Base-by-base conservation (phyloP, 2,113 vertebrate species). In the Oxygymnocypris stewartii region DNA sequence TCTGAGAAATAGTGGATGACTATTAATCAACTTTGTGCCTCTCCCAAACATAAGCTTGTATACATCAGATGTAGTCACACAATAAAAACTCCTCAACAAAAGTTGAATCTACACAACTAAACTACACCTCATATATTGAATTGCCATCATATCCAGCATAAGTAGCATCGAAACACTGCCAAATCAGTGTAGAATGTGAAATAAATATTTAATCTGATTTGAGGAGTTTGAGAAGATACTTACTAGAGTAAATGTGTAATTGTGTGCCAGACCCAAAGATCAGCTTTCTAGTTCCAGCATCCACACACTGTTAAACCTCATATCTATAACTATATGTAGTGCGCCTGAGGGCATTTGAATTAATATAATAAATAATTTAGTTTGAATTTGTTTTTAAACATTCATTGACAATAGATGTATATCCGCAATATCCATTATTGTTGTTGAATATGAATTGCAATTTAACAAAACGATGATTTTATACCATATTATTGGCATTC, bases 11-110 rank as follows among this genome's bases (percentile, higher is more conserved):
- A 57, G 16, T 13, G 9, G 28, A 37, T 57, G 9, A 23, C 11
- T 11, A 75, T 28, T 18, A n/a, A 18, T 54, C 11, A 90, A 40
- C 74, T 57, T 31, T 1, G 71, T 90, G 65, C 88, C 87, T 82
- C 9, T 35, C 61, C 84, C 71, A 87, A 91, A 93, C 76, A 89
- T 76, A 42, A 85, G 9, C 63, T 63, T 83, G 0, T 51, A 35
- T 47, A n/a, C 14, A 4, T 47, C 67, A 0, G 2, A 42, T 44
- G 54, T 40, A 20, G 35, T 18, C 4, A 7, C 76, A 40, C 25
- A 69, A 31, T 63, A 79, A 42, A 82, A 79, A 79, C 74, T 11
- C 51, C 31, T 71, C 35, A 20, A 1, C 31, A 40, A 69, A 69
- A 0, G 14, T 69, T 35, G 37, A 3, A 37, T 18, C 31, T 37